Evolutionary conservation across 2,888 invertebrate species (phyloP).

Genomic region (Belgica antarctica): DNA sequence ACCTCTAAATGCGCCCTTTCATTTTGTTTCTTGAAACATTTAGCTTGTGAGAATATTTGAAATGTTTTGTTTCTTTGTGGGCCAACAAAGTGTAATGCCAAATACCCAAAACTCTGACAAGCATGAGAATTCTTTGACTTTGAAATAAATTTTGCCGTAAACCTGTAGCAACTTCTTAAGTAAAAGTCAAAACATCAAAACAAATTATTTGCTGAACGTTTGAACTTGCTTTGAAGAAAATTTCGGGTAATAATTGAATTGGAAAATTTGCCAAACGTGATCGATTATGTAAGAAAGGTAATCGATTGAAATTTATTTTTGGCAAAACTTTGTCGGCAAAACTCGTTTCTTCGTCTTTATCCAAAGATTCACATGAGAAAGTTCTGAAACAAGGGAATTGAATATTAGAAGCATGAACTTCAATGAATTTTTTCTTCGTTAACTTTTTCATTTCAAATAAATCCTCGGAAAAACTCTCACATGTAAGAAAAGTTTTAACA

Average conservation of each 20-base stretch:
- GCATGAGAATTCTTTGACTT: no score
- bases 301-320: conserved; percentile 31
- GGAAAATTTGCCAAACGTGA: conserved; percentile 35
- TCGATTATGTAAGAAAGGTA: conserved; percentile 39
- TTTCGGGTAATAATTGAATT: conserved; percentile 11
- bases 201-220: no score
- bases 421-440: conserved; percentile 1
- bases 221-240: not conserved
- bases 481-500: conserved; percentile 11
- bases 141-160: no score
- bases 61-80: no score
- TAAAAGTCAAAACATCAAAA: no score
- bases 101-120: no score
- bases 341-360: not conserved
- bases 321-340: not conserved
- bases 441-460: not conserved
- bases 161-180: no score
- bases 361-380: conserved; percentile 4
- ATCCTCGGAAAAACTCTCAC: not conserved
- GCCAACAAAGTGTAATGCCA: no score
- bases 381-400: conserved; percentile 16
- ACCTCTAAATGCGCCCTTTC: no score
- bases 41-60: no score
- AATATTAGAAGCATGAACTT: conserved; percentile 15
- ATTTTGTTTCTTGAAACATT: no score